A percentile compares a stretch with the other conserved stretches of the same genome.
Conservation (phyloP, 2,797 vertebrate genomes). For the Platyrinchus mystaceus region DNA sequence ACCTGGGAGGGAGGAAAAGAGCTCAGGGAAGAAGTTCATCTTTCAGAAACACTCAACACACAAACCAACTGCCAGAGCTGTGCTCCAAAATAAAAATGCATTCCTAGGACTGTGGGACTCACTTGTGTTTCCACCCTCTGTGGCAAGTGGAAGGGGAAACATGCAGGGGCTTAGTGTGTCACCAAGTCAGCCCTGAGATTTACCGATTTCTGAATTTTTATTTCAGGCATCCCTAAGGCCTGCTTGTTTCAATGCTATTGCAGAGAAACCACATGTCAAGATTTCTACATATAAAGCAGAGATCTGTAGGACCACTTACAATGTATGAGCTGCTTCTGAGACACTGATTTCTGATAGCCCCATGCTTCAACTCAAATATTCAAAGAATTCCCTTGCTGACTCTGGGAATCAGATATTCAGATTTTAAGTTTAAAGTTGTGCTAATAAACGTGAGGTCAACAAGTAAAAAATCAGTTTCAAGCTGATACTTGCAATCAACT, state of each 20-base stretch:
- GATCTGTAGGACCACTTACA: neutral
- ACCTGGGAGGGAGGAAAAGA: neutral
- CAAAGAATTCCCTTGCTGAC: neutral
- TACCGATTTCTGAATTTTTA: neutral
- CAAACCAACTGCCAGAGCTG: neutral
- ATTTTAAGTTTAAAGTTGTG: neutral
- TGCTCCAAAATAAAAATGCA: neutral
- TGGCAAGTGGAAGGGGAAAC: neutral
- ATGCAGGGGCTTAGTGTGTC: fast-evolving
- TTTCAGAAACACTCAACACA: neutral
- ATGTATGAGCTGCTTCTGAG: neutral
- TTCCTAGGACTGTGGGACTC: neutral
- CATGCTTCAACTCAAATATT: neutral
- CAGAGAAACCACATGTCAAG: neutral
- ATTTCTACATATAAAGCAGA: neutral
- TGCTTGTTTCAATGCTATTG: neutral
- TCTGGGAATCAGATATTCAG: neutral
- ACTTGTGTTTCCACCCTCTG: neutral
- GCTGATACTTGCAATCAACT: neutral
- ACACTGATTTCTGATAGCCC: neutral
- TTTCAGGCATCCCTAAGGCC: neutral
- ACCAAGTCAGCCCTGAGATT: neutral
- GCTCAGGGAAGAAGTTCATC: neutral
- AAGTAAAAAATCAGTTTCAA: neutral
- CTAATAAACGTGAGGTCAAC: neutral